Conservation (phyloP, 2,888 invertebrate species). For the Eilema caniola region DNA sequence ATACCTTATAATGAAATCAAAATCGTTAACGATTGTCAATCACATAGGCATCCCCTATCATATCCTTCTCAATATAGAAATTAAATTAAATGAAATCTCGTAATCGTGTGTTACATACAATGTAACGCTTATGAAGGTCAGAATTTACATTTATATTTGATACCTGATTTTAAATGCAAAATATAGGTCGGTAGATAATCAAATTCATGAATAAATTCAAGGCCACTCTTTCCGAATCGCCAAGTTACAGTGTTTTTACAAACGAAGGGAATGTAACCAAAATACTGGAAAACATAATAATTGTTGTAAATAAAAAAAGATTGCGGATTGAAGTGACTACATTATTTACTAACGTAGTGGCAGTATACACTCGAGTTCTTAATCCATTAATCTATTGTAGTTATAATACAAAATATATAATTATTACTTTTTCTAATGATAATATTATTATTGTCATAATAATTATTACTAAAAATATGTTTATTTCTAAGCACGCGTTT, state of each 20-base stretch:
- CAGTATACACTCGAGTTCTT: too few species aligned
- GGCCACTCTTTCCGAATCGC: neutral
- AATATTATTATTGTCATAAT: too few species aligned
- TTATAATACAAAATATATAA: too few species aligned
- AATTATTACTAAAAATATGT: too few species aligned
- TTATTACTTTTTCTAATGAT: too few species aligned
- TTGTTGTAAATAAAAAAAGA: neutral
- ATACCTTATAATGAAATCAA: neutral
- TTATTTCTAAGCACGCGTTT: too few species aligned
- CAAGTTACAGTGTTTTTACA: neutral
- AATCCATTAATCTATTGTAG: too few species aligned
- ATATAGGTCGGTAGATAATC: neutral
- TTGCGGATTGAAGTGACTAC: too few species aligned
- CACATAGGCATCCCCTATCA: neutral
- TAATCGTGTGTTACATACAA: neutral
- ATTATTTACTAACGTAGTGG: too few species aligned
- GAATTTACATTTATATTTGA: slow-evolving; percentile 4
- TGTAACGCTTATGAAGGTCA: neutral
- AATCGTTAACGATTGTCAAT: neutral
- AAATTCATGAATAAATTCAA: slow-evolving; percentile 3
- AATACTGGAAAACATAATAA: neutral
- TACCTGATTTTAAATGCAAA: slow-evolving; percentile 2
- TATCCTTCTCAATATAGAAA: neutral
- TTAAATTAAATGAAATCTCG: neutral
- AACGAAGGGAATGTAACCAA: slow-evolving; percentile 4